Percentiles rank a stretch among this genome's conserved stretches.
phyloP scores from a whole-genome alignment of 2,888 invertebrate species.

The Toxonevra muliebris region DNA sequence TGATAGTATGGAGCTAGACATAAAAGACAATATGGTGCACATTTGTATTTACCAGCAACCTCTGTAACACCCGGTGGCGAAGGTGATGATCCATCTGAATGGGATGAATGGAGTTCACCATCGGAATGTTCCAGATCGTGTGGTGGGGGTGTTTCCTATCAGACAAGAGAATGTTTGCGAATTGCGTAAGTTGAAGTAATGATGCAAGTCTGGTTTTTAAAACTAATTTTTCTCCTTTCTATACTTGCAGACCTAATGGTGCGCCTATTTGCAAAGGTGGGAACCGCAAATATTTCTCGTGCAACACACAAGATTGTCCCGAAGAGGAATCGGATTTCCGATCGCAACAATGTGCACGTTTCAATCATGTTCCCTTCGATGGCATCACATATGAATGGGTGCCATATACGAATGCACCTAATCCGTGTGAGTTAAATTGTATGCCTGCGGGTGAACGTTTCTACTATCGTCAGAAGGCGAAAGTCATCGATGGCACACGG shows the following conservation, averaged over 20 bases:
- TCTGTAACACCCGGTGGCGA: slow-evolving; percentile 77
- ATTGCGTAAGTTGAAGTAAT: slow-evolving; percentile 66
- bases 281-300: slow-evolving; percentile 85
- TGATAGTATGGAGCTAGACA: slow-evolving; percentile 75
- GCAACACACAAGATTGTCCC: slow-evolving; percentile 91
- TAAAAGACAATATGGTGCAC: slow-evolving; percentile 80
- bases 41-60: slow-evolving; percentile 76
- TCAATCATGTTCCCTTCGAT: slow-evolving; percentile 82
- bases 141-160: slow-evolving; percentile 91
- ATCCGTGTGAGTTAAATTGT: slow-evolving; percentile 95
- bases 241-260: slow-evolving; percentile 69
- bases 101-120: slow-evolving; percentile 86
- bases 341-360: slow-evolving; percentile 87
- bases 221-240: slow-evolving; percentile 9
- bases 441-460: slow-evolving; percentile 92
- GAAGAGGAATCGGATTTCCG: slow-evolving; percentile 82
- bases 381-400: slow-evolving; percentile 86
- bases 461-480: slow-evolving; percentile 84
- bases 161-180: slow-evolving; percentile 79
- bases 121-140: slow-evolving; percentile 90
- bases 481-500: slow-evolving; percentile 85
- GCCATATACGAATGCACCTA: slow-evolving; percentile 86
- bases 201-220: background rate
- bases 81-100: slow-evolving; percentile 71
- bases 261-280: slow-evolving; percentile 77